These are phyloP conservation scores for Reinhardtius hippoglossoides DNA, from an alignment of 2,113 vertebrate genomes.

Conservation along the genomic window DNA sequence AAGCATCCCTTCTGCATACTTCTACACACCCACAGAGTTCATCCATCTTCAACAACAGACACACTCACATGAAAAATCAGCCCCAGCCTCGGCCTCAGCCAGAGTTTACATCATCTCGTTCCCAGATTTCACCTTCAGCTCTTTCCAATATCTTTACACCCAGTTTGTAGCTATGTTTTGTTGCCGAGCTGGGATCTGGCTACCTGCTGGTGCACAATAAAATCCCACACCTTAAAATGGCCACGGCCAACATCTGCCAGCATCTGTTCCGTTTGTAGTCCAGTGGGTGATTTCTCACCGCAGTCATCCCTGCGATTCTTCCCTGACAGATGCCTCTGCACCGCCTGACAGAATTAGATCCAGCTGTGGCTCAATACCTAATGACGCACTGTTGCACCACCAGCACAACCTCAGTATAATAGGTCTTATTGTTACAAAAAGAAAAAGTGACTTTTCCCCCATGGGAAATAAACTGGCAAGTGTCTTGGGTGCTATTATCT, in stretches of 20 bases:
- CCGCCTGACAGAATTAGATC: conserved; percentile 21
- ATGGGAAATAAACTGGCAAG: too few species aligned
- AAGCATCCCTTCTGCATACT: neutral
- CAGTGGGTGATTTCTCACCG: conserved; percentile 11
- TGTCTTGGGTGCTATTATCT: neutral
- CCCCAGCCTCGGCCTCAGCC: neutral
- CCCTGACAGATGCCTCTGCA: conserved; percentile 25
- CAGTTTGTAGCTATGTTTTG: neutral
- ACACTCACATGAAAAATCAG: neutral
- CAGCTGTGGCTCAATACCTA: conserved; percentile 48
- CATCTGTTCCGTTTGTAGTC: conserved; percentile 25
- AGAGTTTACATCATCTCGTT: neutral
- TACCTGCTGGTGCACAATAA: neutral
- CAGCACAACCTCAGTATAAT: neutral
- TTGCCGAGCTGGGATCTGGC: too few species aligned
- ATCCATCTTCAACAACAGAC: neutral
- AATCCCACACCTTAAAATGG: neutral
- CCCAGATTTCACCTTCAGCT: neutral
- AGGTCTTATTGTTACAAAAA: too few species aligned
- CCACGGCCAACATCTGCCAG: conserved; percentile 27
- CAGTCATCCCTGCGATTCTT: conserved; percentile 20
- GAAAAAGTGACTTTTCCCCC: too few species aligned
- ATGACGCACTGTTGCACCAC: conserved; percentile 9
- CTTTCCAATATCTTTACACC: neutral
- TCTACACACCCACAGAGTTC: neutral